A percentile compares a stretch with the other conserved stretches of the same genome.
These are phyloP conservation scores for Lytechinus pictus DNA, from an alignment of 35 echinoderm and acorn worm species.

Conservation along the genomic window DNA sequence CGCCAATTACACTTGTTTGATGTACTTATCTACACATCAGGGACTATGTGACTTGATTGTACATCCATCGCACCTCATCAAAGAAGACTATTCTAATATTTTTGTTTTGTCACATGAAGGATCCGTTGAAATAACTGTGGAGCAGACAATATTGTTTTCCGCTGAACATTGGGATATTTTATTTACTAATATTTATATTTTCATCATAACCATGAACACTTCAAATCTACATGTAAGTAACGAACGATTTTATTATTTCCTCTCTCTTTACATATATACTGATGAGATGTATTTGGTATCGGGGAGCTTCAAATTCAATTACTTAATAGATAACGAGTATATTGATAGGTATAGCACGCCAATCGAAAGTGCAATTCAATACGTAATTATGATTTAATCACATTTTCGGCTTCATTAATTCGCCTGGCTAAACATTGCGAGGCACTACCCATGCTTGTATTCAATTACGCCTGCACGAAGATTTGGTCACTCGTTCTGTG, in stretches of 20 bases:
- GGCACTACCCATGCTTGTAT: neutral
- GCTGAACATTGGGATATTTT: constrained; percentile 23
- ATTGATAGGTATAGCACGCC: neutral
- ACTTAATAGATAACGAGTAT: constrained; percentile 13
- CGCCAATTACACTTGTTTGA: neutral
- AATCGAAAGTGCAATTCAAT: constrained; percentile 37
- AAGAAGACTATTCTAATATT: neutral
- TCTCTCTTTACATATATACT: neutral
- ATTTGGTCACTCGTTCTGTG: neutral
- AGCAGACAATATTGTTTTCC: neutral
- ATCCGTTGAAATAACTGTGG: neutral
- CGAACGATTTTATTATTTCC: neutral
- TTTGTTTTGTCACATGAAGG: neutral
- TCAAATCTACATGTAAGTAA: constrained; percentile 37
- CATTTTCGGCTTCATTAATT: constrained; percentile 38
- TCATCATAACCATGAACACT: neutral
- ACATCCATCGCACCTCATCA: neutral
- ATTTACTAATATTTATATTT: constrained; percentile 5
- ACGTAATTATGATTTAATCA: constrained; percentile 20
- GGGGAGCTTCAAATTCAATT: neutral
- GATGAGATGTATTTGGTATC: neutral
- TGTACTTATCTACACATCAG: neutral
- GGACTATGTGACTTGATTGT: neutral
- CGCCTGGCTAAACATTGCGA: constrained; percentile 28
- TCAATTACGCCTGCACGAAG: constrained; percentile 6